These are phyloP conservation scores for Diogma glabrata DNA, from an alignment of 2,888 invertebrate genomes.

Conservation along the genomic window DNA sequence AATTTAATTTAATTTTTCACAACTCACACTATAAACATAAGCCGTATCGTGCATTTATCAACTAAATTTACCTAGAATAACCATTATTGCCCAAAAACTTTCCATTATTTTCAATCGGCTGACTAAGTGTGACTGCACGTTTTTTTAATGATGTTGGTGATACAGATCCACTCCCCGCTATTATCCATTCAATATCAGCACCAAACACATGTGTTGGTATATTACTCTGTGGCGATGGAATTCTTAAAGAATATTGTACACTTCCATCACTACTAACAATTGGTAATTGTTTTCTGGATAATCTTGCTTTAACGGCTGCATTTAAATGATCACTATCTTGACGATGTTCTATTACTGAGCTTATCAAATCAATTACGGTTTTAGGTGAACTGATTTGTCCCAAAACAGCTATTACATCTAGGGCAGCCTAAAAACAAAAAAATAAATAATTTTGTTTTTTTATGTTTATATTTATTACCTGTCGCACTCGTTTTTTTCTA, in stretches of 20 bases:
- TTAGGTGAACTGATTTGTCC: conserved; percentile 56
- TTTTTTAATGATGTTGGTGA: conserved; percentile 40
- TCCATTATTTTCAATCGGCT: too few species aligned
- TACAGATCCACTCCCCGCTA: conserved; percentile 48
- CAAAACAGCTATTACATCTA: conserved; percentile 67
- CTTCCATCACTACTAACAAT: conserved; percentile 57
- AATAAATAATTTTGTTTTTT: background rate
- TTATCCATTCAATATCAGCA: conserved; percentile 67
- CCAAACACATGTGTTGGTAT: conserved; percentile 36
- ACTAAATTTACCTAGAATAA: too few species aligned
- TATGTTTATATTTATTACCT: conserved; percentile 23
- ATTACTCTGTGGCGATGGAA: conserved; percentile 34
- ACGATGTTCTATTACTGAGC: conserved; percentile 42
- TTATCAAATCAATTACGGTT: conserved; percentile 52
- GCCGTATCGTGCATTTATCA: too few species aligned
- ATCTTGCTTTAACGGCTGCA: conserved; percentile 59
- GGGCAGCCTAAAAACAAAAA: conserved; percentile 39
- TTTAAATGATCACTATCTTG: conserved; percentile 49
- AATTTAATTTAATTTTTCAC: too few species aligned
- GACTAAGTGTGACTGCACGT: too few species aligned
- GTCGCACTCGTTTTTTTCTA: conserved; percentile 62
- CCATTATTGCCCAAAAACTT: too few species aligned
- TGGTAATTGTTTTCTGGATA: conserved; percentile 63
- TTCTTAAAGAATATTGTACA: conserved; percentile 60
- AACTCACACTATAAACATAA: too few species aligned